Percentiles rank a stretch among this genome's conserved stretches.
These are phyloP conservation scores for Dilophus febrilis DNA, from an alignment of 2,888 invertebrate species.

Conservation along the genomic window DNA sequence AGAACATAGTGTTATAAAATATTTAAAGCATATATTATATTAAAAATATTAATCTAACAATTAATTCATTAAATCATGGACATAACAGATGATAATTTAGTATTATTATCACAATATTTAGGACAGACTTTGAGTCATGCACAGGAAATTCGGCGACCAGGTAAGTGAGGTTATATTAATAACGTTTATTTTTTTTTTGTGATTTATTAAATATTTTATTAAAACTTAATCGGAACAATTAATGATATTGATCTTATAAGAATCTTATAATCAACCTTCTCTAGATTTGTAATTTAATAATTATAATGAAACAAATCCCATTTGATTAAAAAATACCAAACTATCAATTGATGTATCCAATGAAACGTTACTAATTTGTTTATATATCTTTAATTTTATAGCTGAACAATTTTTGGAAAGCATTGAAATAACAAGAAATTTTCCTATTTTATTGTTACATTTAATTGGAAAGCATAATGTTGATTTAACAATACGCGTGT, in stretches of 20 bases:
- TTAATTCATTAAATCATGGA: too few relatives aligned
- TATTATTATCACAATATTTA: constrained; percentile 65
- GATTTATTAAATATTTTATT: neutral
- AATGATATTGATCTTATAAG: neutral
- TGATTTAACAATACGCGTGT: constrained; percentile 66
- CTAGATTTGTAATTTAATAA: neutral
- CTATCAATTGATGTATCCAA: too few relatives aligned
- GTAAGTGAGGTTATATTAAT: constrained; percentile 33
- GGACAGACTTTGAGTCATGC: constrained; percentile 80
- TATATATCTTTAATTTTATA: constrained; percentile 20
- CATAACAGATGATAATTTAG: constrained; percentile 68
- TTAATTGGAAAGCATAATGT: constrained; percentile 69
- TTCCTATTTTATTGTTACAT: constrained; percentile 68
- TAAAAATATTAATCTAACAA: too few relatives aligned
- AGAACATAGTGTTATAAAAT: too few relatives aligned
- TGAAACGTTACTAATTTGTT: too few relatives aligned
- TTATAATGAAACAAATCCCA: too few relatives aligned
- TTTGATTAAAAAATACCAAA: too few relatives aligned
- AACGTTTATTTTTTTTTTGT: neutral
- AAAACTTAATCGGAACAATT: neutral
- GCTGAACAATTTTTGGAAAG: constrained; percentile 86
- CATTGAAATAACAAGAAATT: constrained; percentile 80
- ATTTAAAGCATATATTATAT: too few relatives aligned
- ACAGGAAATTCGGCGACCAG: constrained; percentile 62
- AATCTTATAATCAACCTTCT: too few relatives aligned